Evolutionary conservation across 2,113 vertebrate genomes (phyloP), one percentile per base, ranked within the genome.

Genomic region (Mirounga angustirostris): DNA sequence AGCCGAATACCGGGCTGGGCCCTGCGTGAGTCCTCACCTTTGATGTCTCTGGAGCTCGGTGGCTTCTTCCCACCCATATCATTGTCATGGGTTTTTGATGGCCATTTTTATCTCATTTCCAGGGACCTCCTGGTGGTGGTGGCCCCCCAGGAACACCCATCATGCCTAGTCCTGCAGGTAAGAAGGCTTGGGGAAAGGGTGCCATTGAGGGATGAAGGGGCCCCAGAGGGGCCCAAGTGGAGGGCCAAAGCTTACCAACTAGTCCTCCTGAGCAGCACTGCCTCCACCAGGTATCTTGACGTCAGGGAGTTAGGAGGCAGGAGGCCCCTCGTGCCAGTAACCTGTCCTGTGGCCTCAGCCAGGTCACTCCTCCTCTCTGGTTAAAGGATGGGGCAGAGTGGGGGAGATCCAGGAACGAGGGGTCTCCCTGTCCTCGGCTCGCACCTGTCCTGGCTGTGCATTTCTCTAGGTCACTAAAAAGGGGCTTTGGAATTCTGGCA

Each of bases 131-230:
- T 40, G 99, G 99, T 12, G 99, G 99, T 12, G 99, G 99, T 6
- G 99, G 99, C 81, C 99, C 99, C 89, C 99, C 99, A 12, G 99
- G 99, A 98, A 99, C 99, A 92, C 99, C 99, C 97, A 99, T 99
- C 98, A 99, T 99, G 99, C 99, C 99, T 96, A 99, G 99, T 98
- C 99, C 99, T 94, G 99, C 99, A 99, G 99, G 99, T 99, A 98
- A 96, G 97, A 52, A 50, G 18, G 8, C 28, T 76, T 30, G 46
- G 43, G 80, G 84, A n/a, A 13, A 0, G 33, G 19, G 12, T 30
- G 26, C 69, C 1, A 1, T 13, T 24, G 10, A 4, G 4, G 21
- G 22, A 26, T 9, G 11, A 5, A 79, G 16, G 46, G n/a, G 6
- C 40, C 73, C 18, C 46, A 2, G n/a, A 21, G 71, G 56, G 63